These are phyloP conservation scores for Scaptomyza hsui DNA, from an alignment of 1,140 invertebrate species.

Conservation along the genomic window DNA sequence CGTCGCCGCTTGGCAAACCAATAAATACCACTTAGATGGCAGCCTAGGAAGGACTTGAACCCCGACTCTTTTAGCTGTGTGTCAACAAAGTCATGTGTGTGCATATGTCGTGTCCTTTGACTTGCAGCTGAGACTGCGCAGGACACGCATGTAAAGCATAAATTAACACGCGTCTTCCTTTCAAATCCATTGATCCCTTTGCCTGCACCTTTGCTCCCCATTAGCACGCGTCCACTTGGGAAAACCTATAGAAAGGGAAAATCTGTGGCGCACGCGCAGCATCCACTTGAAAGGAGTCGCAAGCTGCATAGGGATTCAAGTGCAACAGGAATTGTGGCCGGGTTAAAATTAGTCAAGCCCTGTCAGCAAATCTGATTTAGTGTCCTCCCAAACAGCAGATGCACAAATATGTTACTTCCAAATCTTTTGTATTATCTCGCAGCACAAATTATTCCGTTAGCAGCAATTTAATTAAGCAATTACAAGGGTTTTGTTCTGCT, in stretches of 20 bases:
- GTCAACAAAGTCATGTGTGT: constrained; percentile 78
- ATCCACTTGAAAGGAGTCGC: constrained; percentile 63
- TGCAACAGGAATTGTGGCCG: constrained; percentile 45
- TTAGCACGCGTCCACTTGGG: constrained; percentile 75
- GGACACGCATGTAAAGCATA: constrained; percentile 64
- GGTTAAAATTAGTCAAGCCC: constrained; percentile 80
- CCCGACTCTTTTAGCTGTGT: constrained; percentile 50
- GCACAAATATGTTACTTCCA: constrained; percentile 1
- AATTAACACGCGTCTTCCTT: constrained; percentile 56
- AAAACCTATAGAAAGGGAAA: constrained; percentile 5
- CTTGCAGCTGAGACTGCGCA: constrained; percentile 67
- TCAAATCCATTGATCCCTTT: constrained; percentile 47
- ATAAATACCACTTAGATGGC: constrained; percentile 80
- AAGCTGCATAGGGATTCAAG: constrained; percentile 52
- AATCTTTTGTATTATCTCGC: constrained; percentile 26
- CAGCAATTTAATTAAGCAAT: constrained; percentile 82
- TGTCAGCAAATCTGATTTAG: constrained; percentile 83
- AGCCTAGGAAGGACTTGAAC: too few relatives aligned
- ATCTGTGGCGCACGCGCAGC: constrained; percentile 59
- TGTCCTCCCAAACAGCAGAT: constrained; percentile 57
- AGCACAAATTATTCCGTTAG: constrained; percentile 75
- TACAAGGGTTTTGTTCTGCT: constrained; percentile 61
- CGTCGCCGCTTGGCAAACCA: constrained; percentile 80
- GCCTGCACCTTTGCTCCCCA: constrained; percentile 76
- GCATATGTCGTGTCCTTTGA: constrained; percentile 74